These are phyloP conservation scores for Ptycholaimellus sp. DNA, from an alignment of 2,888 invertebrate genomes.

Conservation along the genomic window DNA sequence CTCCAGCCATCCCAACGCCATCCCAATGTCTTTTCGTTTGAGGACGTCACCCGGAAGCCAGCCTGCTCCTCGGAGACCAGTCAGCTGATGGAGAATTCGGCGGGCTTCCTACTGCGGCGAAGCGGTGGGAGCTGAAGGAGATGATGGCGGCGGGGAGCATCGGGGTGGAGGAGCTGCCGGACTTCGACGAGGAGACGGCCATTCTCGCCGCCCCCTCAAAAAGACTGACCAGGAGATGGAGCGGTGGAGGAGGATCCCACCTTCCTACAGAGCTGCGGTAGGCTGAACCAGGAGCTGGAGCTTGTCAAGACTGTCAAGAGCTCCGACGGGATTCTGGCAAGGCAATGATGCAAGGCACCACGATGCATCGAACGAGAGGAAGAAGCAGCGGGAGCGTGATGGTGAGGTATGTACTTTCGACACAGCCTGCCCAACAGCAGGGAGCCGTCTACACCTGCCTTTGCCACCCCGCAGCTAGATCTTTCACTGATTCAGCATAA, in stretches of 20 bases:
- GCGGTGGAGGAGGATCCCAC: slow-evolving; percentile 89
- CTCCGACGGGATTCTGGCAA: slow-evolving; percentile 91
- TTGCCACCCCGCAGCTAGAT: too few species aligned
- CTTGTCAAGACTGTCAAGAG: slow-evolving; percentile 37
- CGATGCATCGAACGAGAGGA: slow-evolving; percentile 84
- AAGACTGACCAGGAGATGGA: slow-evolving; percentile 96
- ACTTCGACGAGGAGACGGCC: slow-evolving; percentile 90
- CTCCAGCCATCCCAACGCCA: too few species aligned
- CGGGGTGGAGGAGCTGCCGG: slow-evolving; percentile 63
- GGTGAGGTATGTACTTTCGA: too few species aligned
- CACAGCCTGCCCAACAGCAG: slow-evolving; percentile 83
- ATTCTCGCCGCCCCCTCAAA: slow-evolving; percentile 37
- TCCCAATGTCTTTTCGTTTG: too few species aligned
- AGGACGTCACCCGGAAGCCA: too few species aligned
- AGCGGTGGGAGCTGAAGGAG: slow-evolving; percentile 85
- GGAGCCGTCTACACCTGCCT: too few species aligned
- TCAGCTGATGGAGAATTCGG: too few species aligned
- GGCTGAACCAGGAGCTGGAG: slow-evolving; percentile 20
- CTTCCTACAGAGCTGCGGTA: slow-evolving; percentile 44
- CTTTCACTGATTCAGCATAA: too few species aligned
- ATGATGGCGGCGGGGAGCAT: slow-evolving; percentile 57
- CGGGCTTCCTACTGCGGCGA: too few species aligned
- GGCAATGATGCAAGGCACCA: slow-evolving; percentile 98
- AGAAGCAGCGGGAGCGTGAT: slow-evolving; percentile 40
- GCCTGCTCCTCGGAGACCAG: too few species aligned